Evolutionary conservation across 2,888 invertebrate species (phyloP).

Genomic region (Mythimna lalbum): DNA sequence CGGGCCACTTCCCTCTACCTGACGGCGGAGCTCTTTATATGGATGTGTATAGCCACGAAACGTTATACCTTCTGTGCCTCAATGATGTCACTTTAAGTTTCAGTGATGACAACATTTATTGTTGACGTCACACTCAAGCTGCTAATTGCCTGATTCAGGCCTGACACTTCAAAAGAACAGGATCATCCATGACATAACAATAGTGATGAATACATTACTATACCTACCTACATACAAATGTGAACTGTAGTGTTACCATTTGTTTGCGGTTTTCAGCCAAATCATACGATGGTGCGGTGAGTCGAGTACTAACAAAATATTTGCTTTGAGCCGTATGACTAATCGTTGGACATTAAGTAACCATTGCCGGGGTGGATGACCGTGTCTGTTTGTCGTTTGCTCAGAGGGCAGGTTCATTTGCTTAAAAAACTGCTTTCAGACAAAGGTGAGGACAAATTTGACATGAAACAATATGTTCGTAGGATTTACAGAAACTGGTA

Average conservation of each 20-base stretch:
- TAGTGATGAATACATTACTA: conserved; percentile 68
- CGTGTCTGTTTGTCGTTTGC: conserved; percentile 80
- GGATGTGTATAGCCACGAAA: conserved; percentile 36
- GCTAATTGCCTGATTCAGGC: conserved; percentile 27
- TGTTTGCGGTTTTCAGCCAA: conserved; percentile 75
- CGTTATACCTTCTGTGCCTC: conserved; percentile 16
- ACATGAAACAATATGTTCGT: conserved; percentile 64
- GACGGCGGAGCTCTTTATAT: conserved; percentile 37
- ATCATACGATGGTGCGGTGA: conserved; percentile 74
- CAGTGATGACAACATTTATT: conserved; percentile 24
- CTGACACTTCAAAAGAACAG: conserved; percentile 20
- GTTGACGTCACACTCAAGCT: conserved; percentile 32
- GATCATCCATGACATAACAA: conserved; percentile 50
- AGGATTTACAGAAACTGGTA: conserved; percentile 68
- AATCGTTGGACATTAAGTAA: conserved; percentile 87
- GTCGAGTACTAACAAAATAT: conserved; percentile 79
- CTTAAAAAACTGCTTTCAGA: conserved; percentile 71
- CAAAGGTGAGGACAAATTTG: conserved; percentile 70
- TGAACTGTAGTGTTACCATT: conserved; percentile 67
- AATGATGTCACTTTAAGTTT: conserved; percentile 20
- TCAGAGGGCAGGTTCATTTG: conserved; percentile 77
- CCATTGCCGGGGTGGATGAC: conserved; percentile 85
- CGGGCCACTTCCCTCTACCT: conserved; percentile 68
- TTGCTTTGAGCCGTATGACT: conserved; percentile 81
- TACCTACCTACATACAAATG: conserved; percentile 35